Evolutionary conservation across 1,140 invertebrate genomes (phyloP), one percentile per base, ranked within the genome.

Genomic region (Papilio glaucus): DNA sequence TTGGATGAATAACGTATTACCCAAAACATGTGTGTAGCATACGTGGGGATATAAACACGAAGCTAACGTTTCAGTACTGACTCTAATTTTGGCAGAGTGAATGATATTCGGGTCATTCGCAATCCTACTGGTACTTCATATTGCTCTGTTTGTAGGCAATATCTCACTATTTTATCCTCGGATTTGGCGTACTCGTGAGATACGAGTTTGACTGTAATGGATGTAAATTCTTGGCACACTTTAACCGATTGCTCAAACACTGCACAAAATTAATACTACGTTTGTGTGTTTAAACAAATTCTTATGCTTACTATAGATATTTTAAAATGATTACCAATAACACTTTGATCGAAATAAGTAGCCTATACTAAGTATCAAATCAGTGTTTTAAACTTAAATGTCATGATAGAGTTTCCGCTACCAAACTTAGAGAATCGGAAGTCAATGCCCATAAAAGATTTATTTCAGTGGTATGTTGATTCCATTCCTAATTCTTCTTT

Each of bases 81-180:
- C 80, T 77, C 81, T 85, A 86, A 86, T 85, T 81, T 84, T 89
- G 82, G 80, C 84, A 78, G 68, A 72, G 49, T 76, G 80, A 82
- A 73, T 78, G 72, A 81, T 83, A 89, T 85, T 85, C 80, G 78
- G 85, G 87, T 87, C 85, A 81, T 77, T 82, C 72, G 80, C 72
- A 73, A 80, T 71, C 75, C 72, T 74, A 73, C 77, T 81, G 77
- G 74, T 61, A 74, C 77, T 69, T 69, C 24, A 37, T 45, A 49
- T 49, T 33, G 29, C 42, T 26, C 41, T 24, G 42, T 37, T 18
- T 49, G 42, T n/a, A 53, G 33, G 9, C 67, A 79, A 85, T 79
- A 76, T 81, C 77, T 60, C 41, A 42, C 4, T 24, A 37, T 12
- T 69, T 69, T 69, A 76, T 79, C 38, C 33, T 63, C 9, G 65